These are phyloP conservation scores for Odontothrips loti DNA, from an alignment of 2,888 invertebrate genomes.

Conservation along the genomic window DNA sequence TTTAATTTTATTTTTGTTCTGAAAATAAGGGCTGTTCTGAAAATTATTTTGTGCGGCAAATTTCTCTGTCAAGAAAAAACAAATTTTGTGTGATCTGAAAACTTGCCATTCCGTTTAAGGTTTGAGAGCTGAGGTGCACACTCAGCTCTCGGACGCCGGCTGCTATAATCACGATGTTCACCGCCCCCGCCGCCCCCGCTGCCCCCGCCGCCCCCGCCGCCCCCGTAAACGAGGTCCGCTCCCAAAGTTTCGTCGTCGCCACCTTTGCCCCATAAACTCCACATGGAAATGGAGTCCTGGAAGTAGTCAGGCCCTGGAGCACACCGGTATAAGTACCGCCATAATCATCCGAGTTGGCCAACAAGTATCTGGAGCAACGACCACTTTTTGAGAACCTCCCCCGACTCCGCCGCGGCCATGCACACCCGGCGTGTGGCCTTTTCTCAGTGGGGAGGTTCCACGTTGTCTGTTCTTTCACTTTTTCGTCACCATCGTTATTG, in stretches of 20 bases:
- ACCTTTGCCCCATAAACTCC: conserved; percentile 7
- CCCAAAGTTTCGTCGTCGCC: neutral
- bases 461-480: too few species aligned
- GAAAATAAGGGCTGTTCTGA: too few species aligned
- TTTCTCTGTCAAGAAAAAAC: too few species aligned
- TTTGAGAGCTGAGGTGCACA: too few species aligned
- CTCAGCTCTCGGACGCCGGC: too few species aligned
- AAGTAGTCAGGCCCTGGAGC: neutral
- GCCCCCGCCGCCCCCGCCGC: neutral
- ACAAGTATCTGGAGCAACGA: too few species aligned
- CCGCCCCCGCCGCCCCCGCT: neutral
- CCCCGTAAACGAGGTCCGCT: neutral
- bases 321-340: neutral
- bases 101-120: too few species aligned
- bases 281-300: conserved; percentile 24
- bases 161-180: too few species aligned
- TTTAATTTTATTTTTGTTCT: too few species aligned
- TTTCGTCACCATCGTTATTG: too few species aligned
- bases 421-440: neutral
- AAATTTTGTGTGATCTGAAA: too few species aligned
- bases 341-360: neutral
- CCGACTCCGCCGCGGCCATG: neutral
- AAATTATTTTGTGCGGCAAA: too few species aligned
- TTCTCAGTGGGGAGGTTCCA: neutral
- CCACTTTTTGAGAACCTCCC: neutral